Percentiles rank a stretch among this genome's conserved stretches.
These are phyloP conservation scores for Drepana falcataria DNA, from an alignment of 2,888 invertebrate species.

Conservation along the genomic window DNA sequence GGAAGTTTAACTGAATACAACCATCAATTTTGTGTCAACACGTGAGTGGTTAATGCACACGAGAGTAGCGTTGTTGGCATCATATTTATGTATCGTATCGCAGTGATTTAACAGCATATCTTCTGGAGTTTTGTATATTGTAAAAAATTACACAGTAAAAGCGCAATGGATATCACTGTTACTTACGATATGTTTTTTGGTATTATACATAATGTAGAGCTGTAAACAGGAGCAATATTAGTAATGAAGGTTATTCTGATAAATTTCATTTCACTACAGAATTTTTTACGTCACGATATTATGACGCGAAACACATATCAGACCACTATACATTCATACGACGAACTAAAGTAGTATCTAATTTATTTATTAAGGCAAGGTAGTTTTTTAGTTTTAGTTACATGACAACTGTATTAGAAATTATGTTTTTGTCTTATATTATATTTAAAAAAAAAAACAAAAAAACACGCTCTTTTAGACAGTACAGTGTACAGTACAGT, in stretches of 20 bases:
- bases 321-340: too few relatives aligned
- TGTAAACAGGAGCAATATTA: too few relatives aligned
- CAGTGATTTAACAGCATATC: constrained; percentile 6
- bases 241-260: neutral
- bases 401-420: too few relatives aligned
- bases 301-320: neutral
- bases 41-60: constrained; percentile 15
- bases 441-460: too few relatives aligned
- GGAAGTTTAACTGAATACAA: constrained; percentile 22
- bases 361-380: neutral
- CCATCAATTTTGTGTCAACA: constrained; percentile 27
- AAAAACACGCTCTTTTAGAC: too few relatives aligned
- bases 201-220: neutral
- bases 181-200: neutral
- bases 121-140: neutral
- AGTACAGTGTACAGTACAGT: too few relatives aligned
- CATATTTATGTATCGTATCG: neutral
- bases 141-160: neutral
- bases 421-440: too few relatives aligned
- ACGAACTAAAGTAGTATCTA: too few relatives aligned
- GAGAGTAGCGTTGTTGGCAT: neutral
- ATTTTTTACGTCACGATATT: neutral
- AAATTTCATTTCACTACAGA: neutral
- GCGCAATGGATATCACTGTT: neutral
- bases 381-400: too few relatives aligned